Base-by-base conservation (phyloP, 2,113 vertebrate species). In the Rallus limicola region DNA sequence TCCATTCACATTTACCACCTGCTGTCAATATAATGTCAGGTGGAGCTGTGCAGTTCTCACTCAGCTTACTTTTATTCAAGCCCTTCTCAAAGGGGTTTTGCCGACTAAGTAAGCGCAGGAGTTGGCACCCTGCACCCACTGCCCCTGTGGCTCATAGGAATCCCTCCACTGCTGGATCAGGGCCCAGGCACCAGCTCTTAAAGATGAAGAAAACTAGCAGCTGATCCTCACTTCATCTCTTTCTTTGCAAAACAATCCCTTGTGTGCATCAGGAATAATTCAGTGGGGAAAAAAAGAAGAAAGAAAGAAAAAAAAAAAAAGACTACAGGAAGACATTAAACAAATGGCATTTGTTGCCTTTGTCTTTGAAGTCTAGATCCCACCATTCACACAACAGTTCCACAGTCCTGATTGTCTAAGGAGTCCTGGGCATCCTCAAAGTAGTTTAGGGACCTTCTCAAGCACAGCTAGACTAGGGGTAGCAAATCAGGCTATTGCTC, bases 1-100 rank as follows among this genome's bases (percentile, higher is more conserved):
- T 87, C 74, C 50, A 81, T 64, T 29, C 83, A 58, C 53, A 59
- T 96, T 96, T 94, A 80, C 96, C 88, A 95, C 93, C 93, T 97
- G 92, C 91, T 95, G 77, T 82, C 91, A 68, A 20, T 38, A 72
- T 38, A 82, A 84, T 25, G 16, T 72, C 77, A 86, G 91, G 91
- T 84, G 88, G 82, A 94, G 65, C 56, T 84, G n/a, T n/a, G 40
- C 31, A 5, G 4, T 42, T 92, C 58, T 86, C 64, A 60, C 46
- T 76, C 69, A 79, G 36, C 44, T 74, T 88, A 38, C 82, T 86
- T 78, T 40, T 60, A 78, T 38, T 82, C 72, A 64, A 63, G 28
- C 15, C 1, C 0, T 25, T 56, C 55, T 85, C 52, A 62, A 15
- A 15, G 75, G 21, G 15, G 11, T 92, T 83, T 76, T 69, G 10